Evolutionary conservation across 2,888 invertebrate genomes (phyloP).

Genomic region (Anodontia alba): DNA sequence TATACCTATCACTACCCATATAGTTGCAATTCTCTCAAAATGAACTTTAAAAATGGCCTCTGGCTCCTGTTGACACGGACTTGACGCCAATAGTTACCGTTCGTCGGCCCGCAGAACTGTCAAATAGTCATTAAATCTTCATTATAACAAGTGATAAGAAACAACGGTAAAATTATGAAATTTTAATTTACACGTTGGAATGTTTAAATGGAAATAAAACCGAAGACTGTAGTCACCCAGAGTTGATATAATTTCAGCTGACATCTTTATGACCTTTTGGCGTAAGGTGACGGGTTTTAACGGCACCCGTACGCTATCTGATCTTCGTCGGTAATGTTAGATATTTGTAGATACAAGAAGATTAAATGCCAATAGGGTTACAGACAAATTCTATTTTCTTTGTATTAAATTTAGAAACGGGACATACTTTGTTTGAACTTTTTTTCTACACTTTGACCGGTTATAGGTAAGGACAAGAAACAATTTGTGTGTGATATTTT

Average conservation of each 20-base stretch:
- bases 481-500: too few relatives aligned
- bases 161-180: slow-evolving; percentile 21
- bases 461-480: too few relatives aligned
- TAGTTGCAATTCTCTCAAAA: background rate
- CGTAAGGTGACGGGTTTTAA: slow-evolving; percentile 4
- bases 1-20: slow-evolving; percentile 18
- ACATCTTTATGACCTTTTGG: slow-evolving; percentile 13
- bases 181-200: slow-evolving; percentile 16
- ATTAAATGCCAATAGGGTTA: slow-evolving; percentile 7
- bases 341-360: background rate
- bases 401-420: background rate
- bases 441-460: too few relatives aligned
- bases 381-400: background rate
- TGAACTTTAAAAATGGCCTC: background rate
- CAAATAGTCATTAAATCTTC: slow-evolving; percentile 14
- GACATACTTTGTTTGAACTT: background rate
- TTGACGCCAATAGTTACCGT: slow-evolving; percentile 5
- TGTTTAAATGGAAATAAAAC: slow-evolving; percentile 14
- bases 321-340: background rate
- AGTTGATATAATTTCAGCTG: slow-evolving; percentile 13
- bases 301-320: background rate
- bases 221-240: background rate
- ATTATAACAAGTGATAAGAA: slow-evolving; percentile 14
- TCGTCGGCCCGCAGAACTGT: background rate
- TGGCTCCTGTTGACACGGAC: background rate